Conservation (phyloP, 1,140 invertebrate species). For the Penaeus chinensis region DNA sequence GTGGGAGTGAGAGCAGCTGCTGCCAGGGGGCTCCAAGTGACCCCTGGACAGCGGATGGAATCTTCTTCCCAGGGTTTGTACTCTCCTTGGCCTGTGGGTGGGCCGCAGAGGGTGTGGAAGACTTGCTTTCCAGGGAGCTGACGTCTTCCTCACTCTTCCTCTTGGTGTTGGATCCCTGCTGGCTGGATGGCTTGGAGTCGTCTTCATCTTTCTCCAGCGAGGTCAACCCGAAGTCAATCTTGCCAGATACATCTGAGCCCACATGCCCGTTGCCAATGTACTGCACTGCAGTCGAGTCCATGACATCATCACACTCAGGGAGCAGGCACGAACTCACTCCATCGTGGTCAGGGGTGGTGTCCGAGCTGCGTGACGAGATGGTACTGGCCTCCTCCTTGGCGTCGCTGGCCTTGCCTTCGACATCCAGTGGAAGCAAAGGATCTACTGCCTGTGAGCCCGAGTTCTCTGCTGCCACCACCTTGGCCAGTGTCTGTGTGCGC, state of each 20-base stretch:
- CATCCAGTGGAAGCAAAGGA: slow-evolving; percentile 13
- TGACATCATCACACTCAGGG: slow-evolving; percentile 20
- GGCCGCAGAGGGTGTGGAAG: slow-evolving; percentile 37
- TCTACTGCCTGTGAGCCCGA: slow-evolving; percentile 14
- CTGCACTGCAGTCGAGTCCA: slow-evolving; percentile 20
- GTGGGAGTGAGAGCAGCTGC: slow-evolving; percentile 77
- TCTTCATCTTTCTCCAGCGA: slow-evolving; percentile 26
- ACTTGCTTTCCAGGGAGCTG: slow-evolving; percentile 40
- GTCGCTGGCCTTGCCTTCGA: slow-evolving; percentile 18
- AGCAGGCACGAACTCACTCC: slow-evolving; percentile 26
- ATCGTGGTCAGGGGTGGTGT: slow-evolving; percentile 50
- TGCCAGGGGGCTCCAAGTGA: slow-evolving; percentile 72
- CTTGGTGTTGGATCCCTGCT: slow-evolving; percentile 21
- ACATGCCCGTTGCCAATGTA: slow-evolving; percentile 34
- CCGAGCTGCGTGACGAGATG: slow-evolving; percentile 38
- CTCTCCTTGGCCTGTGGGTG: slow-evolving; percentile 40
- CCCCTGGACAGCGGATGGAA: slow-evolving; percentile 33
- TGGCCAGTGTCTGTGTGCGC: slow-evolving; percentile 49
- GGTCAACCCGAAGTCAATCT: slow-evolving; percentile 45
- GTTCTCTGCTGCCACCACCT: slow-evolving; percentile 51
- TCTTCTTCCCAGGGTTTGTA: slow-evolving; percentile 24
- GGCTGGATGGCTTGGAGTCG: background rate
- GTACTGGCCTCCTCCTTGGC: slow-evolving; percentile 37
- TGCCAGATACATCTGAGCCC: slow-evolving; percentile 10
- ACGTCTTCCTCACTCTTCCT: slow-evolving; percentile 51